Percentiles rank a stretch among this genome's conserved stretches.
phyloP scores from a whole-genome alignment of 64 coral and sea anemone species.

The Platygyra sinensis region DNA sequence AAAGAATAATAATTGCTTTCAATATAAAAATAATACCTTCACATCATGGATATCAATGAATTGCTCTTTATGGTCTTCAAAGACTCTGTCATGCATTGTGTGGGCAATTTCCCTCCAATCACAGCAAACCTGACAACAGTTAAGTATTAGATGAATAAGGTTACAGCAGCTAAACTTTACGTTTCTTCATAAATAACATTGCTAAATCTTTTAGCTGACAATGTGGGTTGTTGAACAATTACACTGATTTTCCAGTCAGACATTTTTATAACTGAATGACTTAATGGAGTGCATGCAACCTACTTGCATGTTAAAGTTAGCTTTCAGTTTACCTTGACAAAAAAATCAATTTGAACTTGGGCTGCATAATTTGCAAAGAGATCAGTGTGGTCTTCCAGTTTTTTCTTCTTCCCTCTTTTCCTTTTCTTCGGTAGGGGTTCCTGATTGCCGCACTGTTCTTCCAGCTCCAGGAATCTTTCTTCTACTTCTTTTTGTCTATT shows the following conservation, averaged over 20 bases:
- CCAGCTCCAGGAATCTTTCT: constrained; percentile 17
- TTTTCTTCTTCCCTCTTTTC: constrained; percentile 4
- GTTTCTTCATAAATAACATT: not conserved
- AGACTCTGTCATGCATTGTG: constrained; percentile 38
- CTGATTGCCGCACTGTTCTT: not conserved
- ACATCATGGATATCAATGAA: constrained; percentile 65
- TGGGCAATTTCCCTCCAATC: constrained; percentile 62
- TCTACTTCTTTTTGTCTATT: constrained; percentile 29
- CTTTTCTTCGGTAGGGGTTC: constrained; percentile 21
- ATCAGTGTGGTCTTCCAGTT: not conserved
- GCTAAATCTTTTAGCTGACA: not conserved
- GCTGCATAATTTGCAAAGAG: constrained; percentile 40
- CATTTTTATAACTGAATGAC: not conserved
- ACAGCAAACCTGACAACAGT: constrained; percentile 43
- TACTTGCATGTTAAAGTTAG: too few relatives aligned
- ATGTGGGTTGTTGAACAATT: not conserved
- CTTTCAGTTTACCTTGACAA: not conserved
- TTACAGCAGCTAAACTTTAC: not conserved
- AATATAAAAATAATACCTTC: constrained; percentile 31
- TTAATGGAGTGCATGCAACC: not conserved
- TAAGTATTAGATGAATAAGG: not conserved
- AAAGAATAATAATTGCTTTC: not conserved
- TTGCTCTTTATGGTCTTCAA: constrained; percentile 58
- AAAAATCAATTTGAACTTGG: constrained; percentile 18
- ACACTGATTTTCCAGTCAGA: not conserved